Evolutionary conservation across 2,113 vertebrate genomes (phyloP), one percentile per base, ranked within the genome.

Genomic region (Scatophagus argus): DNA sequence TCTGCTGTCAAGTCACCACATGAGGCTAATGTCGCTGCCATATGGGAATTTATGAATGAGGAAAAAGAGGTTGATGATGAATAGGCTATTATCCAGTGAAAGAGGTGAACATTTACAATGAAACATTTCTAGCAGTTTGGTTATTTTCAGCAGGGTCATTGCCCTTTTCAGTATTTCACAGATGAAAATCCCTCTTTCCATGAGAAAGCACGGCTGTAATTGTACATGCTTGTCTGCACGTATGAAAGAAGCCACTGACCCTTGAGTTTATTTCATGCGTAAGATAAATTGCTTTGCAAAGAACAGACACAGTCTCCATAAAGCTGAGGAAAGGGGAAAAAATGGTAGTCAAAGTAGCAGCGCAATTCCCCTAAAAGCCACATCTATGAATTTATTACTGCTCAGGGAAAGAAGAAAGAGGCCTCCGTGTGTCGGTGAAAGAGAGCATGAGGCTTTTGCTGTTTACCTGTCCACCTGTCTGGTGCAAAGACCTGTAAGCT

Each of bases 311-410:
- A 81, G 74, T 80, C 83, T 81, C 73, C 82, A 91, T 91, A 91
- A 92, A 91, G 70, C 72, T 80, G 71, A 81, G 55, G 31, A 83
- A 77, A 74, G 54, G 64, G 75, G 74, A 78, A 60, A 84, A 81
- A 80, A 55, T 80, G 83, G 70, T 83, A 71, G 79, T 82, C 58
- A 80, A 84, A 87, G 64, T 83, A 81, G 83, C 64, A 76, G 81
- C 49, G 55, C 74, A 88, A 88, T 88, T 82, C 66, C 88, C 77
- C 77, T 82, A 80, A 88, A 92, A 88, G 71, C 67, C 66, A 86
- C 66, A 81, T 81, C 67, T 77, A 55, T 21, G 83, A 74, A 92
- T 91, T 87, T 92, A 91, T 89, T 78, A 44, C 74, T 36, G 43
- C 54, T 71, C 34, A 4, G 86, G 73, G 88, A 70, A 31, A 71